Percentiles rank a stretch among this genome's conserved stretches.
phyloP scores from a whole-genome alignment of 2,797 vertebrate species.

The Chelon auratus region DNA sequence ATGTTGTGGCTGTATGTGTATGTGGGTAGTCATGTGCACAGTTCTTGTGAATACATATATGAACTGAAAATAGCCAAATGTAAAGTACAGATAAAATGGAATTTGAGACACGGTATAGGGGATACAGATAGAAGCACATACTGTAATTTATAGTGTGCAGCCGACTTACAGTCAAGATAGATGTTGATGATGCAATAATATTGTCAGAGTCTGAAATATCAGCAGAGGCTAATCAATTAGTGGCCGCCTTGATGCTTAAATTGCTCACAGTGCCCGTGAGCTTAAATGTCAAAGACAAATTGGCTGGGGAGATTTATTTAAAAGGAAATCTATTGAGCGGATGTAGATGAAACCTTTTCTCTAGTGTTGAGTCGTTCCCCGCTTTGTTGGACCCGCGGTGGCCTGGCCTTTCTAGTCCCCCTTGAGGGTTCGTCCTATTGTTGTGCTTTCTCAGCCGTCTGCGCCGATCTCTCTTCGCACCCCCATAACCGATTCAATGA shows the following conservation, averaged over 20 bases:
- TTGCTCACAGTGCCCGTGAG: constrained; percentile 54
- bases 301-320: constrained; percentile 58
- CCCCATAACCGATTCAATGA: constrained; percentile 76
- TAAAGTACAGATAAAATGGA: too few relatives aligned
- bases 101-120: constrained; percentile 4
- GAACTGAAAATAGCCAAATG: too few relatives aligned
- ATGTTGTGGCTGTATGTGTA: too few relatives aligned
- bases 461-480: constrained; percentile 64
- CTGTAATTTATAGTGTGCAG: constrained; percentile 33
- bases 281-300: constrained; percentile 78
- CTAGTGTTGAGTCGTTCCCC: constrained; percentile 35
- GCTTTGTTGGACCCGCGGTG: constrained; percentile 68
- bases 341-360: constrained; percentile 77
- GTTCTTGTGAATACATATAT: neutral
- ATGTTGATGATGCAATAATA: constrained; percentile 71
- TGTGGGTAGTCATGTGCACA: neutral
- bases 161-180: constrained; percentile 35
- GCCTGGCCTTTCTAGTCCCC: constrained; percentile 74
- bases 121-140: constrained; percentile 5
- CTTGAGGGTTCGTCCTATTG: constrained; percentile 75
- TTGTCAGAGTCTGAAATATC: constrained; percentile 75
- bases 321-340: constrained; percentile 59
- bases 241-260: constrained; percentile 68
- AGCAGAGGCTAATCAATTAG: constrained; percentile 75
- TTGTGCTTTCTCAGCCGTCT: constrained; percentile 77